Conservation (phyloP, 2,888 invertebrate genomes). For the Pandemis corylana region DNA sequence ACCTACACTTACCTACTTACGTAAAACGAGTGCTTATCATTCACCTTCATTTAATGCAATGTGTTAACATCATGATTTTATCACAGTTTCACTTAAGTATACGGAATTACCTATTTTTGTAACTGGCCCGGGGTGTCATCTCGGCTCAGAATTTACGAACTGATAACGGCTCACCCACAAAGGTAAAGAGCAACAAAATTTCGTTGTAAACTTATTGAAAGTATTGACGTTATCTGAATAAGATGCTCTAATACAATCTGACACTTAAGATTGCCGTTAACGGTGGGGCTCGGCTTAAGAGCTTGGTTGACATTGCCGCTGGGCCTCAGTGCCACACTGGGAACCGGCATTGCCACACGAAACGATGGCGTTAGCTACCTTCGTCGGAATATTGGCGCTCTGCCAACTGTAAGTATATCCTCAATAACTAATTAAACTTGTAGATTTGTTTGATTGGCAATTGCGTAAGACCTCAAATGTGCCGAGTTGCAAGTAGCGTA, state of each 20-base stretch:
- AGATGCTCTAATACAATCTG: constrained; percentile 44
- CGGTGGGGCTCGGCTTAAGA: constrained; percentile 43
- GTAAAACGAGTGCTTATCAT: background rate
- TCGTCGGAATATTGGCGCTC: constrained; percentile 68
- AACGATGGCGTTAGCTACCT: constrained; percentile 59
- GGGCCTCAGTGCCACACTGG: constrained; percentile 56
- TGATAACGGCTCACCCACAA: background rate
- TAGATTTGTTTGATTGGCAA: background rate
- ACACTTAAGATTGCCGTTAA: constrained; percentile 61
- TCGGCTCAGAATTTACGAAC: background rate
- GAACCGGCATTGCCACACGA: constrained; percentile 59
- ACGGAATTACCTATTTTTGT: background rate
- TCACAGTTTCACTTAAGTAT: background rate
- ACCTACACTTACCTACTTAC: background rate
- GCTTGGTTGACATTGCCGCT: constrained; percentile 26
- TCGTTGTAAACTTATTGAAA: constrained; percentile 29
- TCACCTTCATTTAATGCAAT: background rate
- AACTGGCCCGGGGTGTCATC: background rate
- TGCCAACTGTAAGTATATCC: constrained; percentile 71
- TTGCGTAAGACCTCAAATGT: constrained; percentile 18
- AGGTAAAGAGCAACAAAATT: background rate
- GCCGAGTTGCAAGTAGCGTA: constrained; percentile 12
- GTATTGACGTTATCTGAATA: constrained; percentile 56
- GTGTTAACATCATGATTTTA: background rate
- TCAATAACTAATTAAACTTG: background rate